Base-by-base conservation (phyloP, 2,888 invertebrate genomes). In the Pammene fasciana region DNA sequence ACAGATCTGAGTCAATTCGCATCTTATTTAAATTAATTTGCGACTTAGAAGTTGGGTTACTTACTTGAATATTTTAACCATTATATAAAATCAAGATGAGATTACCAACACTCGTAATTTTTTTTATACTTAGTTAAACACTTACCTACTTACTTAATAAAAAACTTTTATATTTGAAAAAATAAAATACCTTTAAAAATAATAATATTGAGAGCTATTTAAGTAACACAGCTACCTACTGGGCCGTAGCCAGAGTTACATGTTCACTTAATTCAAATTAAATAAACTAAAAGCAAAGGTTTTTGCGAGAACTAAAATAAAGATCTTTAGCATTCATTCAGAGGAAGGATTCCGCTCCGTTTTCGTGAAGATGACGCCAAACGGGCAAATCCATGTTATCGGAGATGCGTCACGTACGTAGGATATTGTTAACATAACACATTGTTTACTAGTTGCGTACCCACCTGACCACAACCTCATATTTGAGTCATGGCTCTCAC, bases 371-470 rank as follows among this genome's bases (percentile, higher is more conserved):
- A 14, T 43, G 54, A 36, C 66, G 50, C 18, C 3, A 7, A 18
- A 9, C 14, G 16, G 60, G 50, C 38, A 60, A 65, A 65, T 60
- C 70, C 59, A 11, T 36, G 59, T 65, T 70, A 65, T 60, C 65
- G 34, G 38, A 55, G 60, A 70, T 70, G 70, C 65, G 70, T 70
- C 65, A 70, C 66, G 65, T 46, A 60, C 14, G 57, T 52, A n/a
- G n/a, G n/a, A 57, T 59, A 57, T 65, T 67, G 61, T 59, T 48
- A 67, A 56, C 48, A 62, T 48, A 67, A 56, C 48, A 62, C 70
- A 54, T 41, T 54, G 57, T 45, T 38, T 46, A 60, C 5, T 36
- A 62, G 62, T 61, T 61, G 60, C n/a, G 60, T 38, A 45, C 64
- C 52, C 65, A 67, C 48, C 61, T 62, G 56, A 48, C 68, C 61